Evolutionary conservation across 2,888 invertebrate species (phyloP), one percentile per base, ranked within the genome.

Genomic region (Leptothorax acervorum): DNA sequence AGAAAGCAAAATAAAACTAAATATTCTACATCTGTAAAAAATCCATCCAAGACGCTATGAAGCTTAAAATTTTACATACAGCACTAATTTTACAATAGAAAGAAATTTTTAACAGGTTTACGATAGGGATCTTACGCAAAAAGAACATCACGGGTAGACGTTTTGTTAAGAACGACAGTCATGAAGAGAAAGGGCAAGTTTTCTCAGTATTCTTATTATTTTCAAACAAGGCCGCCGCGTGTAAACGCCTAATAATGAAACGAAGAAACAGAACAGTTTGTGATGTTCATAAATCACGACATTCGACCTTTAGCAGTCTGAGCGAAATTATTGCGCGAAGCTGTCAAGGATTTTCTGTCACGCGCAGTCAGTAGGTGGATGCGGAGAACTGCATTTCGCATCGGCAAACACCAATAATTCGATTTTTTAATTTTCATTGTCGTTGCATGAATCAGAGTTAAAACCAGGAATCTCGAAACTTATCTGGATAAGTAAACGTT

Each of bases 241-340:
- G 70, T 82, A 83, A 85, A 71, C 39, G 55, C 48, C 15, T 60
- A 83, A 85, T 91, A 86, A 87, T 81, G 85, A 88, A 88, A 76
- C 75, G 84, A 66, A 90, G 85, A 86, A 88, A 86, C 82, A 76
- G 63, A 60, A 78, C 51, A 45, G 18, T 63, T 42, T 39, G 35
- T 39, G 31, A 42, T 28, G 68, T 53, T 57, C 65, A 57, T 85
- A 90, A 90, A 90, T 91, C 65, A 88, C 55, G 9, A 35, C 57
- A 45, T 63, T 62, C 8, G 12, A 39, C 82, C 76, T 88, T 85
- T 82, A 82, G 60, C 68, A 74, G 55, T 82, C 70, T 45, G 39
- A 57, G 68, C 51, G 68, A 79, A 68, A 85, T 88, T 84, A 89
- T 86, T 83, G 71, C 78, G 82, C 74, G 39, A 79, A 73, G 66